Conservation (phyloP, 2,888 invertebrate species). For the Cylindroiulus punctatus region DNA sequence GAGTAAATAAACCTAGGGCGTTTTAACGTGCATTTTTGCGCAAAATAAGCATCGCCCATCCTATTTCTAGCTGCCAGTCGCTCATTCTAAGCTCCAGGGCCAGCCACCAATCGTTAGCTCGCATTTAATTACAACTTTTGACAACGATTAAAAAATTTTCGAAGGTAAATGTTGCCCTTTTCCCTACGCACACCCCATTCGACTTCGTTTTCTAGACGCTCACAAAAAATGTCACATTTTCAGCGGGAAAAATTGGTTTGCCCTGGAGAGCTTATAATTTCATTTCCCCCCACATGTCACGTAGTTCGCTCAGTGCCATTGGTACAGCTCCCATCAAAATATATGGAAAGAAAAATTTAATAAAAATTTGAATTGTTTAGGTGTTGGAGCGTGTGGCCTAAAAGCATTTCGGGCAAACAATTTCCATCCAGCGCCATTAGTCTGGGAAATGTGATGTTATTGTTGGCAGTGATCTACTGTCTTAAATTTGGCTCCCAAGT, state of each 20-base stretch:
- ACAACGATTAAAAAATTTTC: not conserved
- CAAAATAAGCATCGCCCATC: not conserved
- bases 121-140: conserved; percentile 19
- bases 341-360: conserved; percentile 19
- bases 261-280: conserved; percentile 28
- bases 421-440: not conserved
- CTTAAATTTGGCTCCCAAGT: conserved; percentile 16
- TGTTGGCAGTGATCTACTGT: not conserved
- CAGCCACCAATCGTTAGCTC: not conserved
- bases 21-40: not conserved
- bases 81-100: not conserved
- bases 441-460: not conserved
- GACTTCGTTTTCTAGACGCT: not conserved
- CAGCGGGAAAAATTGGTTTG: not conserved
- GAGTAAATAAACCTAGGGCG: not conserved
- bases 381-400: not conserved
- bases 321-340: not conserved
- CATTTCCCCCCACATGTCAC: conserved; percentile 14
- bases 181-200: not conserved
- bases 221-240: not conserved
- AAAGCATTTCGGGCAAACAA: conserved; percentile 23
- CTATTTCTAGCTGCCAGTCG: not conserved
- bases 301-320: not conserved
- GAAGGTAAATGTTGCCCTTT: not conserved
- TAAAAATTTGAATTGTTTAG: conserved; percentile 42